Conservation (phyloP, 35 echinoderm and acorn worm species). For the Acanthaster planci region DNA sequence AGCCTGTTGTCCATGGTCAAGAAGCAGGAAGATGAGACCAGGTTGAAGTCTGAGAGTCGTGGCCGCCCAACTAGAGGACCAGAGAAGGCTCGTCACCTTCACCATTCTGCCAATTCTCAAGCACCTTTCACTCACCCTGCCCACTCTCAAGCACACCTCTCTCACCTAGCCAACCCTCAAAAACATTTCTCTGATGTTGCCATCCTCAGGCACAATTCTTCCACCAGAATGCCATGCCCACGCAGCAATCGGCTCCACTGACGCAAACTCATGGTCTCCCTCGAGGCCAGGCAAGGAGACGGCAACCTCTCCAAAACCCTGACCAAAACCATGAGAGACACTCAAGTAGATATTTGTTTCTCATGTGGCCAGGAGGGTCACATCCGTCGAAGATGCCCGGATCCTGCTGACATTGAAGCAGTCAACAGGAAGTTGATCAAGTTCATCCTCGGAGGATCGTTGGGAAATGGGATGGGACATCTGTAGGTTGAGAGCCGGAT, state of each 20-base stretch:
- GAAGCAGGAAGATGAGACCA: conserved; percentile 49
- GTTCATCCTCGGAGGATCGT: conserved; percentile 26
- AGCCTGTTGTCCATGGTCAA: conserved; percentile 13
- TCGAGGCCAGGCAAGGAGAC: too few relatives aligned
- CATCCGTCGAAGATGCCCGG: conserved; percentile 35
- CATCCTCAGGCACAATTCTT: not conserved
- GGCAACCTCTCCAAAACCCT: not conserved
- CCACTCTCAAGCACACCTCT: not conserved
- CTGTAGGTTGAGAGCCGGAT: conserved; percentile 33
- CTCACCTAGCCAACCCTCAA: not conserved
- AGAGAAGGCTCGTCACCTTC: not conserved
- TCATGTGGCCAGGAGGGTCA: conserved; percentile 64
- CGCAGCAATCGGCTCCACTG: not conserved
- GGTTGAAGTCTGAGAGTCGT: not conserved
- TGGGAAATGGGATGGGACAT: conserved; percentile 56
- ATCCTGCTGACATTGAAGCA: not conserved
- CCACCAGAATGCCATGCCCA: not conserved
- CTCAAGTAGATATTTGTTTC: conserved; percentile 53
- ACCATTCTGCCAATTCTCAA: not conserved
- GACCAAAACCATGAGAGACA: not conserved
- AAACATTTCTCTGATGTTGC: not conserved
- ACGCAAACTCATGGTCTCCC: not conserved
- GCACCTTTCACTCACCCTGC: not conserved
- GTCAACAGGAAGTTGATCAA: conserved; percentile 59
- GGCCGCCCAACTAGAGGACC: not conserved